Base-by-base conservation (phyloP, 2,888 invertebrate genomes). In the Hemaris fuciformis region DNA sequence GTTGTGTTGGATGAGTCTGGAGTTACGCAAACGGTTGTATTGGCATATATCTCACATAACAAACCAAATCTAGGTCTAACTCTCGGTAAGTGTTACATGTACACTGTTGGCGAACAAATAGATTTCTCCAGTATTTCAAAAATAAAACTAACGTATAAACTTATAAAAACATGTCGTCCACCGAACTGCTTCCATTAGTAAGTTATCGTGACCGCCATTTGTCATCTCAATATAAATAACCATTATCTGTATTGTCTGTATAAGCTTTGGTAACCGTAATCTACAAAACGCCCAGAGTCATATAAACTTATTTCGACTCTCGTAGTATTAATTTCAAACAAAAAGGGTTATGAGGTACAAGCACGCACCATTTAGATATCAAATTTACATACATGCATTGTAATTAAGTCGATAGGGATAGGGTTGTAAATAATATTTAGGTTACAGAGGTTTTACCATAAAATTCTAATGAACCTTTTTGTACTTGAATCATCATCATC, bases 1-100 rank as follows among this genome's bases (percentile, higher is more conserved):
- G 53, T 53, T 31, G 53, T 53, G 31, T 53, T 31, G 53, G 31
- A 53, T 53, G 31, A 53, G 53, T 18, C 53, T 53, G 31, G 53
- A 31, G 53, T 31, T 53, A 31, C 31, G 18, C 53, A 53, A 53
- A 53, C 53, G 18, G 53, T 18, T 27, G 18, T 31, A 10, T 18
- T 31, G 18, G 6, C 10, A 10, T 53, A 18, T 31, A 31, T 31
- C 27, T 18, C n/a, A n/a, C 25, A 15, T 15, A 13, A 27, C 15
- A 15, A 53, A 27, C 18, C 27, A n/a, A 8, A 15, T 53, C 27
- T 2, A 22, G 27, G n/a, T 18, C 15, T 15, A 25, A 2, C 27
- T 53, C 27, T 18, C 5, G 18, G 43, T 1, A 45, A 45, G 20
- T n/a, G n/a, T n/a, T n/a, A n/a, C n/a, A n/a, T n/a, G n/a, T n/a